Evolutionary conservation across 2,888 invertebrate species (phyloP).

Genomic region (Lamellibrachia satsuma): DNA sequence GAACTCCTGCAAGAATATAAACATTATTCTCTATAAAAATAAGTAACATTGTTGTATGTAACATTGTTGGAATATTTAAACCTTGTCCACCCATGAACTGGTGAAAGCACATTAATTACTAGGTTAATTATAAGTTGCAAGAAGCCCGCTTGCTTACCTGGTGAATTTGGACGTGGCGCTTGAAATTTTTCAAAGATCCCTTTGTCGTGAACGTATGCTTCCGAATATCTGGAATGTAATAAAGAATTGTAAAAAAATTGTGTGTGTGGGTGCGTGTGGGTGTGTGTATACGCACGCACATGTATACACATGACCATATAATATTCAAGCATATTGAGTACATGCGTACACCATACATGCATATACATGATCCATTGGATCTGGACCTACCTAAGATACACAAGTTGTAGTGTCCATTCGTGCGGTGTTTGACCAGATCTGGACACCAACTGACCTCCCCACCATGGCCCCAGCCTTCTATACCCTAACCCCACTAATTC

Average conservation of each 20-base stretch:
- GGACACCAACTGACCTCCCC: not conserved
- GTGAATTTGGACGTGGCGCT: not conserved
- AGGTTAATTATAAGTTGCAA: not conserved
- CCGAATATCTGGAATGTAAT: conserved; percentile 53
- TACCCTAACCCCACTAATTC: not conserved
- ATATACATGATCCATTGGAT: too few species aligned
- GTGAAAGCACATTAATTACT: not conserved
- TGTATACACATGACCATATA: too few species aligned
- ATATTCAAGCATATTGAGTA: too few species aligned
- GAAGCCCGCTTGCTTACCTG: not conserved
- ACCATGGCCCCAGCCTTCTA: not conserved
- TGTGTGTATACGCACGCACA: too few species aligned
- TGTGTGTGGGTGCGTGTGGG: not conserved
- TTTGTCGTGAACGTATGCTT: conserved; percentile 63
- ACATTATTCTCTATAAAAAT: too few species aligned
- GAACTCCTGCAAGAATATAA: too few species aligned
- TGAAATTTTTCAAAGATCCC: conserved; percentile 40
- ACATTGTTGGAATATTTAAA: not conserved
- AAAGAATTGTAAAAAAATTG: not conserved
- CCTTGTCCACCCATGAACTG: not conserved
- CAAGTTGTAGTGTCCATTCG: not conserved
- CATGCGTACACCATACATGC: too few species aligned
- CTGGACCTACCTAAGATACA: not conserved
- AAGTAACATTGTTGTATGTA: not conserved
- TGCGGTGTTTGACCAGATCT: not conserved